Evolutionary conservation across 1,140 invertebrate genomes (phyloP), one percentile per base, ranked within the genome.

Genomic region (Helicoverpa armigera): DNA sequence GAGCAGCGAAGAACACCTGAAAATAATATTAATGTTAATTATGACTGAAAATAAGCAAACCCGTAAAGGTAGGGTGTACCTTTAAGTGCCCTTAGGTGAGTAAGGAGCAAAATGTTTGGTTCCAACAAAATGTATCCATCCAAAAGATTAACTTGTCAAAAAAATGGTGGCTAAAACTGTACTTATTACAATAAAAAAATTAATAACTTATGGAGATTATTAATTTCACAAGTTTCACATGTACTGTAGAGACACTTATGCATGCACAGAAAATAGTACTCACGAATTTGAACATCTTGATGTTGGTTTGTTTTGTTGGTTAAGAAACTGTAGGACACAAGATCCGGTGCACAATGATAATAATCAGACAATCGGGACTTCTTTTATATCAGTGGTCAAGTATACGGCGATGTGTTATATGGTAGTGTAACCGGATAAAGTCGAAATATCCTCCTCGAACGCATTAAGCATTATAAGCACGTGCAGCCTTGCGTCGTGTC

Each of bases 1-100:
- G 79, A 86, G 95, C 93, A 84, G 92, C 90, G 67, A 96, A 92
- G 50, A 96, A 81, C 74, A 96, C 88, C 96, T 96, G 88, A 0
- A 91, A 91, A 85, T 4, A 23, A 23, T 18, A 18, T 12, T 1
- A 12, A 9, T 23, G 11, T 11, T 10, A 2, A 14, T 60, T 12
- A 7, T 0, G 35, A 5, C 35, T 5, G 35, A 35, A 35, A 35
- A 35, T 35, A 35, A 35, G 35, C 4, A 2, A 35, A 2, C 4
- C 31, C 4, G 2, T 35, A 35, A 35, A 35, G 2, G 4, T 35
- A 35, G 4, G 35, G 35, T 35, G 7, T 35, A 35, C 7, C 35
- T 7, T 35, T 35, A 35, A 35, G 4, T 2, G 4, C 4, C 9
- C n/a, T n/a, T n/a, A n/a, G n/a, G n/a, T n/a, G n/a, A n/a, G n/a